Conservation (phyloP, 2,113 vertebrate species). For the Astatoreochromis straeleni region DNA sequence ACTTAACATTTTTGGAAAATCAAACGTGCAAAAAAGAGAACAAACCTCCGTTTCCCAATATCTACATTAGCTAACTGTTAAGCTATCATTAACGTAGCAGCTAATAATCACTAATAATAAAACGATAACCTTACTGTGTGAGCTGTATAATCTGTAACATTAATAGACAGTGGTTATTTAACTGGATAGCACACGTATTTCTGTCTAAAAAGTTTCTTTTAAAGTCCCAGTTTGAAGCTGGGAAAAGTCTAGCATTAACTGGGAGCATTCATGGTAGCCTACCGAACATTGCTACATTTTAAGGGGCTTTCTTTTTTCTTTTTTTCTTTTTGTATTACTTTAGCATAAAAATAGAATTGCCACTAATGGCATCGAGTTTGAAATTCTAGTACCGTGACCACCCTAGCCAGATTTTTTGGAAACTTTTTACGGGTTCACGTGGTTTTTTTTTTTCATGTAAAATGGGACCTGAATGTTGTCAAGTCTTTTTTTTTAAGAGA, state of each 20-base stretch:
- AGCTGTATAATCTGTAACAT: neutral
- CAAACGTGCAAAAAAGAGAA: neutral
- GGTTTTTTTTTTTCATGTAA: neutral
- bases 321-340: neutral
- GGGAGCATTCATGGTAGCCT: accelerated
- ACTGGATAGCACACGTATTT: neutral
- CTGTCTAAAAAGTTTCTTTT: neutral
- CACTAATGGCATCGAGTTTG: neutral
- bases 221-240: neutral
- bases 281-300: neutral
- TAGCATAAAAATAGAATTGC: neutral
- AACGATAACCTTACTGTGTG: neutral
- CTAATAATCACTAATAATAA: neutral
- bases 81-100: neutral
- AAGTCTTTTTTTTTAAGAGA: neutral
- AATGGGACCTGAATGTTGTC: neutral
- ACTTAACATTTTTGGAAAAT: neutral
- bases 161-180: neutral
- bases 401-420: neutral
- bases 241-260: neutral
- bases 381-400: neutral
- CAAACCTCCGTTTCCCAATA: accelerated
- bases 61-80: neutral
- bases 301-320: neutral
- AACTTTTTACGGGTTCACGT: neutral